Conservation (phyloP, 2,888 invertebrate genomes). For the Galerucella calmariensis region DNA sequence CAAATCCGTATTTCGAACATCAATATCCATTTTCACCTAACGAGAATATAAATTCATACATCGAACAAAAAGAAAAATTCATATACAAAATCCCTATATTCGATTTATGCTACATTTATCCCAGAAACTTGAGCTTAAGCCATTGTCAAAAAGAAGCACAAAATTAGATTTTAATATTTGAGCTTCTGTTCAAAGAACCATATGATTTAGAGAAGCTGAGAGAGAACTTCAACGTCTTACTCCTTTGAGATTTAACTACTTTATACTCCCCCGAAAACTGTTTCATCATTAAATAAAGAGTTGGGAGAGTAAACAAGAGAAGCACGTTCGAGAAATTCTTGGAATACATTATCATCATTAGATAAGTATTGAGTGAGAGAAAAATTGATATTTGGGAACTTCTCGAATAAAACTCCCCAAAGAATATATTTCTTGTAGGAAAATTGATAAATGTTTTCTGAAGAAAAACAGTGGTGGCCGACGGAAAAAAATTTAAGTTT, state of each 20-base stretch:
- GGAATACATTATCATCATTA: conserved; percentile 17
- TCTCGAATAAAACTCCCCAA: no score
- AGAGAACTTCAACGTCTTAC: conserved; percentile 46
- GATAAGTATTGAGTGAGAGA: background rate
- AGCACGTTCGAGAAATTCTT: conserved; percentile 46
- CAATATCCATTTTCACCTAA: background rate
- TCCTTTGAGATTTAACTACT: conserved; percentile 48
- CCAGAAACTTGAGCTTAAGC: conserved; percentile 22
- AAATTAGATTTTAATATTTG: conserved; percentile 51
- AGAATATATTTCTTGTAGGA: no score
- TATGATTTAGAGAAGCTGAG: conserved; percentile 50
- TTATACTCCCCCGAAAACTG: conserved; percentile 46
- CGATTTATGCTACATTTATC: conserved; percentile 29
- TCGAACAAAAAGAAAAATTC: conserved; percentile 12
- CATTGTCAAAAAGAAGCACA: conserved; percentile 36
- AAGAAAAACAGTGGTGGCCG: no score
- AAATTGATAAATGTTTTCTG: no score
- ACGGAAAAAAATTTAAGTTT: no score
- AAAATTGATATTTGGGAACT: no score
- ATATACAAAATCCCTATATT: conserved; percentile 14
- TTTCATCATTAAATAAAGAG: conserved; percentile 53
- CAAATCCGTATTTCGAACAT: background rate
- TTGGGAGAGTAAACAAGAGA: conserved; percentile 37
- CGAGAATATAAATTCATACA: background rate
- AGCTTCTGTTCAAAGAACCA: conserved; percentile 49